Evolutionary conservation across 2,888 invertebrate species (phyloP), one percentile per base, ranked within the genome.

Genomic region (Microdon myrmicae): DNA sequence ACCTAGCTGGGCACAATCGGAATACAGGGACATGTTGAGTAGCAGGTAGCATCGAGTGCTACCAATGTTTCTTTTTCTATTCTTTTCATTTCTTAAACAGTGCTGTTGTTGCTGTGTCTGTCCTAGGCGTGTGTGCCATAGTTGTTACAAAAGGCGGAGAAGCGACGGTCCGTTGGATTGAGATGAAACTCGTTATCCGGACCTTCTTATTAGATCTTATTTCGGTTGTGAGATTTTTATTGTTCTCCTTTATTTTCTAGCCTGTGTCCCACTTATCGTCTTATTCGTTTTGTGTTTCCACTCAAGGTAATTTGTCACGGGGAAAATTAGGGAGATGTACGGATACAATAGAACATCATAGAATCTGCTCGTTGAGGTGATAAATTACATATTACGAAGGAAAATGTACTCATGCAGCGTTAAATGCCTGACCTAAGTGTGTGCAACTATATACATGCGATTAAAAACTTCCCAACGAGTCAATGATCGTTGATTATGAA

Each of bases 191-290:
- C 32, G 35, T 39, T 4, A 17, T 16, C 45, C 9, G n/a, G n/a
- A n/a, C n/a, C n/a, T n/a, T 4, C 19, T 25, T 22, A 58, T 51
- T 39, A 32, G 59, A 47, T 41, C n/a, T n/a, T n/a, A n/a, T n/a
- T n/a, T 43, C 43, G 16, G 43, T n/a, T n/a, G 47, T 58, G 56
- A 47, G 51, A 64, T 31, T 58, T 64, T 56, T 56, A 64, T 47
- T 51, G 41, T 41, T 23, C 31, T 9, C 9, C 20, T 43, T 13
- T 29, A 28, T 5, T 19, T 26, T 19, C 25, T 10, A 23, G 25
- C 28, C 31, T 31, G 31, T 43, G 20, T 29, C 17, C 37, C 5
- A 13, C 37, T 19, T 31, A 45, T 56, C 19, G 39, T 47, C 43
- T 19, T 17, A 38, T 23, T 44, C 22, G 19, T 19, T 38, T 44